Percentiles rank a stretch among this genome's conserved stretches.
These are phyloP conservation scores for Scleropages formosus DNA, from an alignment of 2,797 vertebrate species.

Conservation along the genomic window DNA sequence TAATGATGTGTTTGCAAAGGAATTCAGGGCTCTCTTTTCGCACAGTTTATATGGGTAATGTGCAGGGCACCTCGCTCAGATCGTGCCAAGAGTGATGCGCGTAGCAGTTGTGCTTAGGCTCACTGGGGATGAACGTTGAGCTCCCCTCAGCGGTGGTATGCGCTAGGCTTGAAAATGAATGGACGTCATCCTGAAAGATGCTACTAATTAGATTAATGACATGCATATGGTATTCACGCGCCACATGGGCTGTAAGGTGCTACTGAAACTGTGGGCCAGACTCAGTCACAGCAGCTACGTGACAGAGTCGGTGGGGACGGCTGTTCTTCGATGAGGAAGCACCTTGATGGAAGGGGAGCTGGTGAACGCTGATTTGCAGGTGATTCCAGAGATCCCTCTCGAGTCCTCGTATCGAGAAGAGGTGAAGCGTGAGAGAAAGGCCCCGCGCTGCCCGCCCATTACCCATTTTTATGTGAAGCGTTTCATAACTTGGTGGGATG, in stretches of 20 bases:
- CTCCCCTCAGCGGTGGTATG: conserved; percentile 8
- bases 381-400: neutral
- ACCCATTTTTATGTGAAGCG: conserved; percentile 4
- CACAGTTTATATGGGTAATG: conserved; percentile 4
- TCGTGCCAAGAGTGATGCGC: conserved; percentile 5
- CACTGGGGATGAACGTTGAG: neutral
- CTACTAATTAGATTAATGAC: conserved; percentile 19
- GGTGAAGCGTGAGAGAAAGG: neutral
- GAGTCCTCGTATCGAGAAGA: neutral
- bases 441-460: conserved; percentile 1
- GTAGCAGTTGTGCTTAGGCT: neutral
- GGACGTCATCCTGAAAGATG: conserved; percentile 15
- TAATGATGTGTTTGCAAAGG: neutral
- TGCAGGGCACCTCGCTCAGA: neutral
- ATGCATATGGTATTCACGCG: conserved; percentile 22
- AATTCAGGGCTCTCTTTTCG: neutral
- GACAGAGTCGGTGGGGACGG: neutral
- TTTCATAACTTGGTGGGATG: conserved; percentile 16
- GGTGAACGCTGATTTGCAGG: neutral
- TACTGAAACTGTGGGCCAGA: conserved; percentile 22
- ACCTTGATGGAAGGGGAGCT: neutral
- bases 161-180: neutral
- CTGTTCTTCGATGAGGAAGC: conserved; percentile 16
- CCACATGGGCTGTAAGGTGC: conserved; percentile 16
- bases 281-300: neutral